Conservation (phyloP, 30 jellyfish, hydroid and myxozoan species). For the Turritopsis rubra region DNA sequence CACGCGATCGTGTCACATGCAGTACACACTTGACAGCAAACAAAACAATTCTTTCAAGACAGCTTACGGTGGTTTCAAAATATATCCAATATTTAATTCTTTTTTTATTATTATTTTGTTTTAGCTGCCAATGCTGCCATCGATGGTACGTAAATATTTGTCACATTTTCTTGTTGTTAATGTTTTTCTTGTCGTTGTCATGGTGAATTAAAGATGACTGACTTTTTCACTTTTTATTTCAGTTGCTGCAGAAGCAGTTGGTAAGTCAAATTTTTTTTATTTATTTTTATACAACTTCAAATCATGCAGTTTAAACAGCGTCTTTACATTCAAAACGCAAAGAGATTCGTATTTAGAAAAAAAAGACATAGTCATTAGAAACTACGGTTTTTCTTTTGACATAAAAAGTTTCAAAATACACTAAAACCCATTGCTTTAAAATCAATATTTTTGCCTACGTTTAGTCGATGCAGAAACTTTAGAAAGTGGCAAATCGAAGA, state of each 20-base stretch:
- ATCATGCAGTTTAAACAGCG: no score
- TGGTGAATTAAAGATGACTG: background rate
- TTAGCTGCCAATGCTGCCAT: conserved; percentile 36
- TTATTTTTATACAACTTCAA: background rate
- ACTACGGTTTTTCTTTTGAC: no score
- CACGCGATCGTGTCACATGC: background rate
- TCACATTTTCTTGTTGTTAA: background rate
- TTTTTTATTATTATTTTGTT: background rate
- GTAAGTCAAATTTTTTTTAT: background rate
- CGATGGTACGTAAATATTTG: conserved; percentile 9
- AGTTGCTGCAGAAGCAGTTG: conserved; percentile 37
- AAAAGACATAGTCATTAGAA: no score
- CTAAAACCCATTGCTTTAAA: no score
- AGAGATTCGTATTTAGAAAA: no score
- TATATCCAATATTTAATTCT: background rate
- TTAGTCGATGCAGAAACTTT: conserved; percentile 27
- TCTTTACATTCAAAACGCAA: no score
- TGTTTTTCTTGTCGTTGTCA: background rate
- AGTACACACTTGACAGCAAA: conserved; percentile 4
- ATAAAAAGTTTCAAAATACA: no score
- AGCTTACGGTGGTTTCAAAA: conserved; percentile 15
- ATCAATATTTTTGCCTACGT: background rate
- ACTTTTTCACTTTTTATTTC: background rate
- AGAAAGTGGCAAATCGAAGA: conserved; percentile 16
- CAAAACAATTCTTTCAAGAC: conserved; percentile 1